Conservation (phyloP, 1,140 invertebrate species). For the Zaprionus ghesquierei region DNA sequence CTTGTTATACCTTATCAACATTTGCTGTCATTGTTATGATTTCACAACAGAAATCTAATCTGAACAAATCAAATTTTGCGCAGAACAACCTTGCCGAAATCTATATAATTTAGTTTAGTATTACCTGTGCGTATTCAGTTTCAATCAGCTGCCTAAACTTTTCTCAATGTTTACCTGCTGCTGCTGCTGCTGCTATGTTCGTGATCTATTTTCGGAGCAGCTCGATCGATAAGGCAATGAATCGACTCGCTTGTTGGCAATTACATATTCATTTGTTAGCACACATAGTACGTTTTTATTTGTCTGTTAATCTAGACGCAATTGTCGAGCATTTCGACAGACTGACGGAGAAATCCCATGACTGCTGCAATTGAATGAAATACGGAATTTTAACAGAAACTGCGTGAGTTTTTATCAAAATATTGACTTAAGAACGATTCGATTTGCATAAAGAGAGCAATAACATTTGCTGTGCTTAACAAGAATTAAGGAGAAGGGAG, state of each 20-base stretch:
- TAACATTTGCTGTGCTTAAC: conserved; percentile 16
- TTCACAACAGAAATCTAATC: background rate
- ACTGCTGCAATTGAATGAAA: background rate
- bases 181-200: too few relatives aligned
- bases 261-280: background rate
- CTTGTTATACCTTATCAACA: background rate
- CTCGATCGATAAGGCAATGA: background rate
- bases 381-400: background rate
- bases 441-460: background rate
- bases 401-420: background rate
- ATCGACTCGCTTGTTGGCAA: background rate
- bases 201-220: background rate
- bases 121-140: background rate
- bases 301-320: too few relatives aligned
- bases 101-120: background rate
- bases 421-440: background rate
- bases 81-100: background rate
- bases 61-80: background rate
- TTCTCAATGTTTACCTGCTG: too few relatives aligned
- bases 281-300: background rate
- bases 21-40: background rate
- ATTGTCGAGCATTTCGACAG: background rate
- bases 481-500: background rate
- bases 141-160: background rate
- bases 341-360: background rate